Base-by-base conservation (phyloP, 2,797 vertebrate genomes). In the Acridotheres tristis region DNA sequence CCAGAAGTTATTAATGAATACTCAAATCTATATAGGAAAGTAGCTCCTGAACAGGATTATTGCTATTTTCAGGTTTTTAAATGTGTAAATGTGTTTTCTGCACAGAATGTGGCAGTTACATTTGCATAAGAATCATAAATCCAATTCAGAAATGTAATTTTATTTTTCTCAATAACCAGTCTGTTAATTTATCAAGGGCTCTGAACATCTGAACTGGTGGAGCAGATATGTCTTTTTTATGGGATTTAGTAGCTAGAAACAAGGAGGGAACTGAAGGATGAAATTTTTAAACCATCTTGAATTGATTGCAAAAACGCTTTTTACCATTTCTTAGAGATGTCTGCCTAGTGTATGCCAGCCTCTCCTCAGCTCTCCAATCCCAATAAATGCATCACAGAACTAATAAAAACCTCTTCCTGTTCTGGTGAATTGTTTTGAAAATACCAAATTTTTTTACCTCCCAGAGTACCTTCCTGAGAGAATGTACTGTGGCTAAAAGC, bases 91-190 rank as follows among this genome's bases (percentile, higher is more conserved):
- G 63, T 95, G 91, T 86, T 97, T 96, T 92, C 69, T 97, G 84
- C 48, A 90, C 85, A 93, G 91, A 97, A 96, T 96, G 94, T 95
- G 86, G 96, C 95, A 97, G 96, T 94, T 96, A 97, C 36, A 97
- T 97, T 97, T 97, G 95, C 97, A 98, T 97, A 97, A 97, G 89
- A 94, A 95, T 94, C 89, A 96, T 97, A 97, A 95, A 97, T 97
- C 93, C 94, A 97, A 90, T 91, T 76, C 93, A 96, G 69, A 97
- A 97, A 96, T 96, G 91, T 76, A 94, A 96, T 93, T 93, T 97
- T 92, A 95, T 96, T 95, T 97, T 92, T 96, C 80, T 65, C 94
- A 97, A 94, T 97, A 95, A 97, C 84, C 82, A 67, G 88, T 90
- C 86, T 96, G 93, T 93, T 94, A 92, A 95, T 81, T 94, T 51